Evolutionary conservation across 2,888 invertebrate species (phyloP).

Genomic region (Tridacna crocea): DNA sequence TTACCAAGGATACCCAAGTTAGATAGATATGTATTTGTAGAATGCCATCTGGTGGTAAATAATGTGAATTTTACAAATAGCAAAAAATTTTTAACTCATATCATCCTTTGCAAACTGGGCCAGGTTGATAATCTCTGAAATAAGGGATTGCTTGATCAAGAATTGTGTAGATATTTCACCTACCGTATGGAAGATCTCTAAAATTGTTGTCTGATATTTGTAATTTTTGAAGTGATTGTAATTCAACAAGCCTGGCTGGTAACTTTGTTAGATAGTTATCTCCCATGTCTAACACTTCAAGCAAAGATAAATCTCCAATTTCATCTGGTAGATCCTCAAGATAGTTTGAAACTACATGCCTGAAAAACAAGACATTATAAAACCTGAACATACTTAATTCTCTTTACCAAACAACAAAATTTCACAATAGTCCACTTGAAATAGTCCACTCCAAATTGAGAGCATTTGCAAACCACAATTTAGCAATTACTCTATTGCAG

Average conservation of each 20-base stretch:
- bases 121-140: no score
- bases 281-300: conserved; percentile 16
- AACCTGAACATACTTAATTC: no score
- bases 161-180: not conserved
- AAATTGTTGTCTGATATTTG: conserved; percentile 20
- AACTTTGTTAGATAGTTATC: conserved; percentile 9
- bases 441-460: no score
- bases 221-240: conserved; percentile 14
- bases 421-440: not conserved
- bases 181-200: conserved; percentile 3
- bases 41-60: no score
- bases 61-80: no score
- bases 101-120: no score
- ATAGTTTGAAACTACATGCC: conserved; percentile 14
- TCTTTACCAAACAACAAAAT: not conserved
- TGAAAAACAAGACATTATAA: not conserved
- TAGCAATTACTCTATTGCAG: no score
- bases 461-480: no score
- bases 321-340: conserved; percentile 11
- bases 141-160: not conserved
- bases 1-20: no score
- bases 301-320: conserved; percentile 3
- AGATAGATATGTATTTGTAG: no score
- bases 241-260: not conserved
- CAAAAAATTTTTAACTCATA: no score